Percentiles rank a stretch among this genome's conserved stretches.
Conservation (phyloP, 2,888 invertebrate species). For the Choristoneura rosaceana region DNA sequence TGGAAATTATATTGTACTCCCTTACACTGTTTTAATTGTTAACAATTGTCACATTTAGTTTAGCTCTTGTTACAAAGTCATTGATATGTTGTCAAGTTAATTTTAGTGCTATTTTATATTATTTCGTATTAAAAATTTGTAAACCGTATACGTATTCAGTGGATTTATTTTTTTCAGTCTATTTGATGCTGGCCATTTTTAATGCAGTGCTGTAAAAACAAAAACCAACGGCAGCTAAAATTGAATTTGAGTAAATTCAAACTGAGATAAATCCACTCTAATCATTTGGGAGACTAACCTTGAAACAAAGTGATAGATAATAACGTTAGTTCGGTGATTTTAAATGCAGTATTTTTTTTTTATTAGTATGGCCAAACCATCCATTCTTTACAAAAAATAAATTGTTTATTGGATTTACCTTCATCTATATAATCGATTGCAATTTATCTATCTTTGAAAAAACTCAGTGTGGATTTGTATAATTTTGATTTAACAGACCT, state of each 20-base stretch:
- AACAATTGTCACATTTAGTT: neutral
- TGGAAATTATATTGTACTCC: neutral
- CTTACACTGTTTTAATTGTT: neutral
- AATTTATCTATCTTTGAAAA: no score
- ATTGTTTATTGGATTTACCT: no score
- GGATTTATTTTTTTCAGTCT: neutral
- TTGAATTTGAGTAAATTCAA: neutral
- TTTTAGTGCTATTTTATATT: neutral
- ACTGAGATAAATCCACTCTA: no score
- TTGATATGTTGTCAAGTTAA: conserved; percentile 25
- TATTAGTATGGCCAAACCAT: no score
- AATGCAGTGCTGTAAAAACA: neutral
- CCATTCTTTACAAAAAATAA: no score
- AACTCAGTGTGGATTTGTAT: no score
- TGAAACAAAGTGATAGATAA: no score
- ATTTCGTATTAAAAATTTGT: conserved; percentile 16
- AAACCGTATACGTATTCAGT: conserved; percentile 34
- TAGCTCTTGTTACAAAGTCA: conserved; percentile 1
- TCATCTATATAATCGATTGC: no score
- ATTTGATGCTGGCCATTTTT: neutral
- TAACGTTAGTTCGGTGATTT: no score
- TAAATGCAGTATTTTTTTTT: no score
- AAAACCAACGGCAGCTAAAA: neutral
- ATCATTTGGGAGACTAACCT: no score
- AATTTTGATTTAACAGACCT: no score